Conservation (phyloP, 2,797 vertebrate species). For the Meda fulgida region DNA sequence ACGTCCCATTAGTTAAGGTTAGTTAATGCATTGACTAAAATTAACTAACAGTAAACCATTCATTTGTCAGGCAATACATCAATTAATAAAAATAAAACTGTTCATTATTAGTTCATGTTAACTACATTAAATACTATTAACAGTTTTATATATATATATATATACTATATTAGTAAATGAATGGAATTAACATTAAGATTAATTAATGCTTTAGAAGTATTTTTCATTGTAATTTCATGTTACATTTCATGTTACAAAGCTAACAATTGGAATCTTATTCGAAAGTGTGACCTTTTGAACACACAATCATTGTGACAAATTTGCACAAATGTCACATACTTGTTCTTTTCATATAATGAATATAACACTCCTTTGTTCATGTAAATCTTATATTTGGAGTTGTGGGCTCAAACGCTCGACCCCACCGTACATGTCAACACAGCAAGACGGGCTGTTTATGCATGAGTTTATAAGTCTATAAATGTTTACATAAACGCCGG, state of each 20-base stretch:
- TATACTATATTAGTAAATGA: not conserved
- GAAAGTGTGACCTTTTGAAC: not conserved
- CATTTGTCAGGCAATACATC: not conserved
- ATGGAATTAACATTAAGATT: not conserved
- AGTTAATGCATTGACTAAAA: not conserved
- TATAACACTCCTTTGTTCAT: not conserved
- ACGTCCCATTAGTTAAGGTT: not conserved
- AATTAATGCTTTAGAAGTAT: not conserved
- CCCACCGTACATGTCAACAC: not conserved
- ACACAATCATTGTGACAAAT: not conserved
- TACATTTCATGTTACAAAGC: not conserved
- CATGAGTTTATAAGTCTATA: slow-evolving; percentile 20
- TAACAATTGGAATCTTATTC: not conserved
- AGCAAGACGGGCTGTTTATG: not conserved
- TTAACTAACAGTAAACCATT: not conserved
- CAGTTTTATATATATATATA: no score
- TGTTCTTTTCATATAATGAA: not conserved
- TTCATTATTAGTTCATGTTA: not conserved
- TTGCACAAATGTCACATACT: not conserved
- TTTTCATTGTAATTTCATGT: not conserved
- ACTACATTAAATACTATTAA: not conserved
- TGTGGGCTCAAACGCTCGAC: not conserved
- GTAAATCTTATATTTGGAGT: not conserved
- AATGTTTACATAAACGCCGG: slow-evolving; percentile 26
- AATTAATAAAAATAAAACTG: not conserved